A percentile compares a stretch with the other conserved stretches of the same genome.
Evolutionary conservation across 2,113 vertebrate genomes (phyloP).

Genomic region (Colaptes auratus): DNA sequence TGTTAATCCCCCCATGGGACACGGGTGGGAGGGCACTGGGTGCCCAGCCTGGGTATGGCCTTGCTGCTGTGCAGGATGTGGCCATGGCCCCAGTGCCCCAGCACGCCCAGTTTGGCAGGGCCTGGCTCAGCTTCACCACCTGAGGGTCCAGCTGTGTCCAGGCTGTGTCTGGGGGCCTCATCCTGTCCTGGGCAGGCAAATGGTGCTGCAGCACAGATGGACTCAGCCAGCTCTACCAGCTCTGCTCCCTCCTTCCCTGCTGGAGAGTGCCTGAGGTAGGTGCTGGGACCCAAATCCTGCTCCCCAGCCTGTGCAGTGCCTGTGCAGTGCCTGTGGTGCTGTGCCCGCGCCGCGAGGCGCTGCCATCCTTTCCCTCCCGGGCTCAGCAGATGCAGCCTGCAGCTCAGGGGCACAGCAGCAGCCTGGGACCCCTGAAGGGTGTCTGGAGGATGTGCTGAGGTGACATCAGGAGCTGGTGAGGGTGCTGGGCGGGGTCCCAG

Average conservation of each 20-base stretch:
- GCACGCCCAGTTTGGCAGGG: neutral
- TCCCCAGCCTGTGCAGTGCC: neutral
- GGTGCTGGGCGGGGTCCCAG: neutral
- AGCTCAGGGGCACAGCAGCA: neutral
- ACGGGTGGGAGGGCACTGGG: neutral
- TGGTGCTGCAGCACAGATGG: accelerated
- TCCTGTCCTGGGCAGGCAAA: neutral
- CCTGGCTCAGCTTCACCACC: accelerated
- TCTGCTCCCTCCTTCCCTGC: neutral
- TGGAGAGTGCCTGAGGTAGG: neutral
- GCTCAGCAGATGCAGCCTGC: neutral
- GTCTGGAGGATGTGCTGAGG: neutral
- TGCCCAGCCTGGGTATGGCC: neutral
- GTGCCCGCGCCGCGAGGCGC: accelerated
- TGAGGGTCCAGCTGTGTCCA: accelerated
- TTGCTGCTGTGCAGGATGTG: accelerated
- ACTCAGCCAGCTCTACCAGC: neutral
- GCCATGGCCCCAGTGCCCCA: neutral
- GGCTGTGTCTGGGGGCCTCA: no score
- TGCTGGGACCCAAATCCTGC: neutral
- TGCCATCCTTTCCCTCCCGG: neutral
- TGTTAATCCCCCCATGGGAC: accelerated
- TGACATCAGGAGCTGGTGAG: neutral
- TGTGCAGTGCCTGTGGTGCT: neutral
- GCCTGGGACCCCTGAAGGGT: neutral